Evolutionary conservation across 2,113 vertebrate genomes (phyloP).

Genomic region (Crotalus helleri): DNA sequence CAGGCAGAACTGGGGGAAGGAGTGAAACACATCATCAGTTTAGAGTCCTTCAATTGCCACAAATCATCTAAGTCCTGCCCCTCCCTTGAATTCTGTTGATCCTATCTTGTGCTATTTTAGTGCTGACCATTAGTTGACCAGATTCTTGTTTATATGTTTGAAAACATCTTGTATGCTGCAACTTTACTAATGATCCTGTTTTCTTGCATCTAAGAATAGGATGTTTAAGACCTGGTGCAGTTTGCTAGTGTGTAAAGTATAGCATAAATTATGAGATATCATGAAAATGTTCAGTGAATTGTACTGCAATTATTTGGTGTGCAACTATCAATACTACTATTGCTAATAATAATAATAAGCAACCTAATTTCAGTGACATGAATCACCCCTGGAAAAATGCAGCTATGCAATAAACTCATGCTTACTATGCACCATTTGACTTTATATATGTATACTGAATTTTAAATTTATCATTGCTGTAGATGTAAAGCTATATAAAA

Average conservation of each 20-base stretch:
- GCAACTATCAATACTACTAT: background rate
- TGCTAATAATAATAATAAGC: background rate
- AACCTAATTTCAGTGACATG: background rate
- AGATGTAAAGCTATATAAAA: background rate
- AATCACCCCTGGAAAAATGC: background rate
- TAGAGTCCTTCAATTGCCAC: background rate
- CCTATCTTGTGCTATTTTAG: background rate
- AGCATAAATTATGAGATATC: background rate
- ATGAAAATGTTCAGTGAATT: background rate
- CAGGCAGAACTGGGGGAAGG: no score
- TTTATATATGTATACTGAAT: no score
- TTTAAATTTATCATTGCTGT: background rate
- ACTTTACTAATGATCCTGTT: background rate
- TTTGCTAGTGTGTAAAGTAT: background rate
- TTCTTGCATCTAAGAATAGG: background rate
- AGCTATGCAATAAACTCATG: background rate
- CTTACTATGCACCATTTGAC: no score
- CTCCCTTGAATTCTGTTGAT: background rate
- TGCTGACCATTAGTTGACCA: background rate
- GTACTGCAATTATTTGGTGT: background rate
- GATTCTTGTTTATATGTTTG: background rate
- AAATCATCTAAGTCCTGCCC: background rate
- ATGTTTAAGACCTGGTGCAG: background rate
- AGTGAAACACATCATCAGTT: background rate
- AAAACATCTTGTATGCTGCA: background rate